Conservation (phyloP, 2,113 vertebrate species). For the Sisor rabdophorus region DNA sequence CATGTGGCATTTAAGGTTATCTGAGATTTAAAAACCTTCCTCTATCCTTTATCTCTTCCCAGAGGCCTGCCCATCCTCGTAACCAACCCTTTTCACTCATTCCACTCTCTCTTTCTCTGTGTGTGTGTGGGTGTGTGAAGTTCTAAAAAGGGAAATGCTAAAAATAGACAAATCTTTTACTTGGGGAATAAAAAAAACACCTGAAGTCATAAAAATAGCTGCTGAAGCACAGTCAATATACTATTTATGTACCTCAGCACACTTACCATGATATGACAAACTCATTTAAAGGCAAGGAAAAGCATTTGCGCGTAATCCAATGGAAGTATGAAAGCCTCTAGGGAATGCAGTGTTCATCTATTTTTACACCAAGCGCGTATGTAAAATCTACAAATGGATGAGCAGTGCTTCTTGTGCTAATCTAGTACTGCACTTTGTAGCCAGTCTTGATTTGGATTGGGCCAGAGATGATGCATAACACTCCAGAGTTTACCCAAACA, state of each 20-base stretch:
- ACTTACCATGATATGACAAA: slow-evolving; percentile 51
- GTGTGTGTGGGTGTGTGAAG: too few species aligned
- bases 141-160: slow-evolving; percentile 66
- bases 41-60: neutral
- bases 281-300: slow-evolving; percentile 49
- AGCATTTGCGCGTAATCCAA: slow-evolving; percentile 37
- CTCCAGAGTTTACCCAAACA: slow-evolving; percentile 8
- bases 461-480: neutral
- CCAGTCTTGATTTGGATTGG: slow-evolving; percentile 14
- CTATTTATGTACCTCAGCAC: slow-evolving; percentile 65
- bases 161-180: slow-evolving; percentile 68
- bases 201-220: slow-evolving; percentile 69
- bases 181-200: slow-evolving; percentile 59
- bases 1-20: slow-evolving; percentile 22
- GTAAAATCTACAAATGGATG: slow-evolving; percentile 14
- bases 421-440: slow-evolving; percentile 15
- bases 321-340: slow-evolving; percentile 3
- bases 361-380: slow-evolving; percentile 15
- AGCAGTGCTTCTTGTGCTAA: slow-evolving; percentile 8
- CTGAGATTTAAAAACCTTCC: slow-evolving; percentile 5
- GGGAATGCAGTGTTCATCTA: slow-evolving; percentile 20
- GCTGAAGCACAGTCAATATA: slow-evolving; percentile 47
- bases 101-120: slow-evolving; percentile 40
- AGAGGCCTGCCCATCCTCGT: slow-evolving; percentile 6
- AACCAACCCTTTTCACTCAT: slow-evolving; percentile 34